Evolutionary conservation across 30 jellyfish, hydroid and myxozoan genomes (phyloP), one percentile per base, ranked within the genome.

Genomic region (Turritopsis rubra): DNA sequence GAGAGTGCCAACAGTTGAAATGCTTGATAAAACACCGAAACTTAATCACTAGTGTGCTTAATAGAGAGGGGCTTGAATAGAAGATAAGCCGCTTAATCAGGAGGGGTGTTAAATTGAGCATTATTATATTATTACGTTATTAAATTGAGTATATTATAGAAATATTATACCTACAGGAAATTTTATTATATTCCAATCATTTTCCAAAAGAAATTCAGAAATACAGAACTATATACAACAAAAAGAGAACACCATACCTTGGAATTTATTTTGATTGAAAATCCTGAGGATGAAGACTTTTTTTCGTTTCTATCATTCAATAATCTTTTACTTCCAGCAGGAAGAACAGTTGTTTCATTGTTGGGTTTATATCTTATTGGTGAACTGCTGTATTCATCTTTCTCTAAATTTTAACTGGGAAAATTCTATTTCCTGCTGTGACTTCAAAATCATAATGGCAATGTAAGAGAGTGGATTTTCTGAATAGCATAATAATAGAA

Each of bases 321-420:
- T 27, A 1, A 0, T 0, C 77, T 9, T 68, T 68, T 68, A 68
- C 22, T 68, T 8, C 77, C 60, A 41, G 60, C 60, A 3, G 60
- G 60, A 41, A 41, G 9, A 41, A 41, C 13, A 13, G 60, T 13
- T 41, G 60, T 13, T 3, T 41, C 60, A 41, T 41, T 41, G 60
- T 41, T 41, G 60, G 13, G 60, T 41, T 41, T 41, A 41, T 41
- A 41, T 41, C 13, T 41, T 41, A 41, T 13, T 41, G 5, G 60
- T 41, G 60, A 41, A 41, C 60, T 41, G 5, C 13, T 41, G 60
- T 3, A 8, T 7, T 68, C 77, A 68, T 68, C 77, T 68, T 68
- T 68, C 8, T 68, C 77, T 68, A 68, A 68, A 68, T 16, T n/a
- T 23, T 23, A 68, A 68, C 77, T 68, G 77, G 77, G 77, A 68